Conservation (phyloP, 1,140 invertebrate species). For the Apocrypta bakeri region DNA sequence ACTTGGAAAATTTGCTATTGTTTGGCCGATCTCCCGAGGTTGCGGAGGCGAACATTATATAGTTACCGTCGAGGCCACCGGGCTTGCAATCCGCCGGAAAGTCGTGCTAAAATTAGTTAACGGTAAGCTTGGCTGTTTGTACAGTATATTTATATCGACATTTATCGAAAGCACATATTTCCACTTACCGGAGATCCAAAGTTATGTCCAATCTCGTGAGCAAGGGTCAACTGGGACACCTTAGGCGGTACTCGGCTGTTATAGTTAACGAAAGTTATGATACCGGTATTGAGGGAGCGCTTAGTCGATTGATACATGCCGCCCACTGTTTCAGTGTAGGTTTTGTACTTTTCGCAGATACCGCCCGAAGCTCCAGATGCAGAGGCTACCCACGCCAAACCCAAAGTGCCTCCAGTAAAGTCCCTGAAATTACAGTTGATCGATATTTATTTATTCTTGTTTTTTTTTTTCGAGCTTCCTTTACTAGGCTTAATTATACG, state of each 20-base stretch:
- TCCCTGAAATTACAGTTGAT: conserved; percentile 77
- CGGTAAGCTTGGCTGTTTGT: too few species aligned
- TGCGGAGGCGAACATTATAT: conserved; percentile 97
- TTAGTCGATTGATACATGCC: conserved; percentile 95
- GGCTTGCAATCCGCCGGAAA: conserved; percentile 94
- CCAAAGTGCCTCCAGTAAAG: conserved; percentile 96
- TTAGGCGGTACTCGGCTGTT: conserved; percentile 96
- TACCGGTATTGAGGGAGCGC: conserved; percentile 97
- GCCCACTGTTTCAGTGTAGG: conserved; percentile 95
- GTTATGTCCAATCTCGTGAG: conserved; percentile 99
- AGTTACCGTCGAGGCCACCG: conserved; percentile 92
- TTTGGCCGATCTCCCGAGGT: conserved; percentile 95
- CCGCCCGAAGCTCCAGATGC: conserved; percentile 97
- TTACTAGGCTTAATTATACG: conserved; percentile 4
- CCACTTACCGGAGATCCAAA: conserved; percentile 95
- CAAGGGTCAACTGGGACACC: conserved; percentile 97
- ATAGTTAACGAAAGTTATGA: conserved; percentile 99
- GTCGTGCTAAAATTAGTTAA: conserved; percentile 84
- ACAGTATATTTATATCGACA: too few species aligned
- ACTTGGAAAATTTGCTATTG: conserved; percentile 95
- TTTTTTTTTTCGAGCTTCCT: background rate
- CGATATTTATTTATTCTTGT: too few species aligned
- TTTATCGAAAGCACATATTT: conserved; percentile 13
- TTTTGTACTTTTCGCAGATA: conserved; percentile 98
- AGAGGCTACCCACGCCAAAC: conserved; percentile 98